Evolutionary conservation across 1,140 invertebrate genomes (phyloP).

Genomic region (Coelopa frigida): DNA sequence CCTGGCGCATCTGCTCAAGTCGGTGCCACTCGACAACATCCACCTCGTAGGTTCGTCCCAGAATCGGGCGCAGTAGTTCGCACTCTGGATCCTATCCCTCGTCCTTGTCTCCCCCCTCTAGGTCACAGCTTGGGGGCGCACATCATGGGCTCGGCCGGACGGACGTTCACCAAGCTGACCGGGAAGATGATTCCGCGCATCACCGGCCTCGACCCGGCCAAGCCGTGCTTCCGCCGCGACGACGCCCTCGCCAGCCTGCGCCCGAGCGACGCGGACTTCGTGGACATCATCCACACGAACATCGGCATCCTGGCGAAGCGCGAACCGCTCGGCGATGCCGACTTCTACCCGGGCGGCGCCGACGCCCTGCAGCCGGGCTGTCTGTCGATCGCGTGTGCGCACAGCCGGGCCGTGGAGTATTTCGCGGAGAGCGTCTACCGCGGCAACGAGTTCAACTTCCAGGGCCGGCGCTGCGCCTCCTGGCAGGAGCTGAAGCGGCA

Average conservation of each 20-base stretch:
- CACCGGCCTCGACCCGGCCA: constrained; percentile 65
- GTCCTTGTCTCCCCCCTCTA: constrained; percentile 38
- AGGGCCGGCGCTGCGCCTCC: constrained; percentile 26
- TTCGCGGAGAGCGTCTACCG: constrained; percentile 54
- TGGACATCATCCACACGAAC: constrained; percentile 70
- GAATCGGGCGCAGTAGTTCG: too few species aligned
- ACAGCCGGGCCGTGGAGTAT: constrained; percentile 54
- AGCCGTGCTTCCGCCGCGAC: constrained; percentile 53
- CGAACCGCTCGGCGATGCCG: constrained; percentile 51
- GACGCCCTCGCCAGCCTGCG: constrained; percentile 47
- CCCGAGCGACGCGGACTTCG: constrained; percentile 49
- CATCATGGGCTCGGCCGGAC: too few species aligned
- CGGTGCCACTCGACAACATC: constrained; percentile 30
- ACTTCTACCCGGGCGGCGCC: constrained; percentile 62
- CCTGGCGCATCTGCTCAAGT: constrained; percentile 22
- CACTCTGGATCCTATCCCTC: not conserved
- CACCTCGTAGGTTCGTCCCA: constrained; percentile 39
- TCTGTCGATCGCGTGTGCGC: constrained; percentile 54
- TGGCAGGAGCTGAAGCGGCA: too few species aligned
- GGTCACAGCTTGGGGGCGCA: constrained; percentile 48
- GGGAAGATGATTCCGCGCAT: constrained; percentile 47
- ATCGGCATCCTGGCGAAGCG: constrained; percentile 55
- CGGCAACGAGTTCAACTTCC: constrained; percentile 25
- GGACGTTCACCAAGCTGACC: constrained; percentile 34
- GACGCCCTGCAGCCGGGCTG: constrained; percentile 48